These are phyloP conservation scores for Temnopleurus reevesii DNA, from an alignment of 53 echinoderm and acorn worm genomes.

Conservation along the genomic window DNA sequence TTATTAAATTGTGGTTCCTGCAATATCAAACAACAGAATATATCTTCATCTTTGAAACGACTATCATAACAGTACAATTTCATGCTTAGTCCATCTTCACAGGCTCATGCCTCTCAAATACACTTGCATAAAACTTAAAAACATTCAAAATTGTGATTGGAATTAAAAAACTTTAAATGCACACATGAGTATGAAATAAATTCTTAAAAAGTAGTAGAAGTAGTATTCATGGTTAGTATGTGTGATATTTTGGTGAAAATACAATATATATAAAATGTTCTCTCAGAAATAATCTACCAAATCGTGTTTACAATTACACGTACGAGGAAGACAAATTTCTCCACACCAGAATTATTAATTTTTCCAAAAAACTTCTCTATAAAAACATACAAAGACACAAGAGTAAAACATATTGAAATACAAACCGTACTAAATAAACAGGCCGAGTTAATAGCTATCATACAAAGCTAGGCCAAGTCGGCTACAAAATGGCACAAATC, in stretches of 20 bases:
- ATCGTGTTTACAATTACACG: not conserved
- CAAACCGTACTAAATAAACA: conserved; percentile 23
- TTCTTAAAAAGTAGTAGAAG: not conserved
- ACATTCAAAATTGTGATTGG: not conserved
- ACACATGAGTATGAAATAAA: conserved; percentile 13
- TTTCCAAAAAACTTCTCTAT: conserved; percentile 5
- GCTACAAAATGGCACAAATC: conserved; percentile 4
- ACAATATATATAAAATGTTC: conserved; percentile 50
- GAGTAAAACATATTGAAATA: conserved; percentile 16
- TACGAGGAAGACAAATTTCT: conserved; percentile 46
- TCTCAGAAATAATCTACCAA: conserved; percentile 47
- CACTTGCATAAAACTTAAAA: not conserved
- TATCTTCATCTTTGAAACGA: not conserved
- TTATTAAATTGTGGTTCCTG: not conserved
- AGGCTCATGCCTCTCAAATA: not conserved
- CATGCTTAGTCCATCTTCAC: not conserved
- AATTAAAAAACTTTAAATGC: not conserved
- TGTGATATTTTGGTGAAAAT: conserved; percentile 30
- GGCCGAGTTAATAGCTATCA: conserved; percentile 26
- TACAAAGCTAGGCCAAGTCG: conserved; percentile 16
- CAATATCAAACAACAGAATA: too few relatives aligned
- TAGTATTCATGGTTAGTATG: not conserved
- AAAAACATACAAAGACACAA: conserved; percentile 47
- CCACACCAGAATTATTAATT: conserved; percentile 25
- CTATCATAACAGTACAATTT: not conserved